phyloP scores from a whole-genome alignment of 2,113 vertebrate genomes.

The Pelusios castaneus region DNA sequence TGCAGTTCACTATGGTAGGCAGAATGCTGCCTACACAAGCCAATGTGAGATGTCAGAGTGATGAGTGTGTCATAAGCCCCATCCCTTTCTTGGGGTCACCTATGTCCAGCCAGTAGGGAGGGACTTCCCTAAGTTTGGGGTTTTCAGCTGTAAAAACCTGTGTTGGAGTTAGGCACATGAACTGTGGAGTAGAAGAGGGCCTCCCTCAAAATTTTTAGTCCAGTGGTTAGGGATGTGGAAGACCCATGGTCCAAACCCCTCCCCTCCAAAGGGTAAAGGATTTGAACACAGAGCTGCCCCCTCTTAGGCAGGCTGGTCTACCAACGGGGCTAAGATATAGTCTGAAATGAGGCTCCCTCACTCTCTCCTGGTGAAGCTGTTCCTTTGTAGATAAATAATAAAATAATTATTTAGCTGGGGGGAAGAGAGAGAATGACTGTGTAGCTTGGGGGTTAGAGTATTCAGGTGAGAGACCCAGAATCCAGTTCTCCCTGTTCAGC shows the following conservation, averaged over 20 bases:
- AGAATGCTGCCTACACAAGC: not conserved
- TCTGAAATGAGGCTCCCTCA: not conserved
- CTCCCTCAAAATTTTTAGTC: not conserved
- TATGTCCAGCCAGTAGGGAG: not conserved
- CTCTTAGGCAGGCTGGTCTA: not conserved
- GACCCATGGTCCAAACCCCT: not conserved
- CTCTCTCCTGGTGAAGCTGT: not conserved
- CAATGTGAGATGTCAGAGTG: not conserved
- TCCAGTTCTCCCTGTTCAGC: not conserved
- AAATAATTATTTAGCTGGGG: not conserved
- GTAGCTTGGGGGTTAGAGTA: too few relatives aligned
- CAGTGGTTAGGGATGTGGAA: not conserved
- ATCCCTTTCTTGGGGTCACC: not conserved
- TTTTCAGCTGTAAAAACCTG: not conserved
- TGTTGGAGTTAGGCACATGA: not conserved
- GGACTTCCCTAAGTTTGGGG: not conserved
- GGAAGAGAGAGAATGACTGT: not conserved
- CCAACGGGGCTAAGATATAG: not conserved
- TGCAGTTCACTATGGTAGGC: not conserved
- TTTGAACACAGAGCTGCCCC: not conserved
- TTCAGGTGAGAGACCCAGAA: not conserved
- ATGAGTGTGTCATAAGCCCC: not conserved
- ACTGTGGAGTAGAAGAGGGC: not conserved
- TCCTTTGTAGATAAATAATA: not conserved
- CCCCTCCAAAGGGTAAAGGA: not conserved